Conservation (phyloP, 2,888 invertebrate genomes). For the Nycteola revayana region DNA sequence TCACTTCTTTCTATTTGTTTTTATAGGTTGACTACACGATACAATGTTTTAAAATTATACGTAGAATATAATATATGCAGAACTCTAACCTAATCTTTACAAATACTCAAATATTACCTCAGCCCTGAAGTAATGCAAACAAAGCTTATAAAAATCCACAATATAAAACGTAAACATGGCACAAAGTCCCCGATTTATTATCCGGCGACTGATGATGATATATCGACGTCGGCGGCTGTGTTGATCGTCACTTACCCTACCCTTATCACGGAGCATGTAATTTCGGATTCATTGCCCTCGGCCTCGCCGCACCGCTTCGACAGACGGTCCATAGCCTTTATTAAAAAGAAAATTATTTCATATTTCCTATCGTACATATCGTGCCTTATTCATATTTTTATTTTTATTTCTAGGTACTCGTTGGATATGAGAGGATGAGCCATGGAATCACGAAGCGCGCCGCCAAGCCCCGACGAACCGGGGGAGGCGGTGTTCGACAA, state of each 20-base stretch:
- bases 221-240: constrained; percentile 76
- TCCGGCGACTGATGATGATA: constrained; percentile 78
- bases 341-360: constrained; percentile 49
- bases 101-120: constrained; percentile 13
- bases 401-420: constrained; percentile 60
- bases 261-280: constrained; percentile 75
- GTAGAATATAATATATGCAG: too few species aligned
- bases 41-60: too few species aligned
- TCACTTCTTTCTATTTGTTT: too few species aligned
- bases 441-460: constrained; percentile 82
- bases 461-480: constrained; percentile 81
- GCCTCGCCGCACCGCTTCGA: constrained; percentile 41
- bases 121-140: constrained; percentile 20
- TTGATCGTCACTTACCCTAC: constrained; percentile 79
- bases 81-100: too few species aligned
- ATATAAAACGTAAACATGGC: constrained; percentile 62
- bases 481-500: constrained; percentile 87
- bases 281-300: constrained; percentile 78
- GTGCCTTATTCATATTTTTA: constrained; percentile 19
- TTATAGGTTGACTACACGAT: too few species aligned
- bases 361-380: constrained; percentile 29
- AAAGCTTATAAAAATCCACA: constrained; percentile 40
- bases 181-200: constrained; percentile 70
- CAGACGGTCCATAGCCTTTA: constrained; percentile 46
- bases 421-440: constrained; percentile 76